A percentile compares a stretch with the other conserved stretches of the same genome.
Evolutionary conservation across 1,140 invertebrate genomes (phyloP).

Genomic region (Drosophila simulans): DNA sequence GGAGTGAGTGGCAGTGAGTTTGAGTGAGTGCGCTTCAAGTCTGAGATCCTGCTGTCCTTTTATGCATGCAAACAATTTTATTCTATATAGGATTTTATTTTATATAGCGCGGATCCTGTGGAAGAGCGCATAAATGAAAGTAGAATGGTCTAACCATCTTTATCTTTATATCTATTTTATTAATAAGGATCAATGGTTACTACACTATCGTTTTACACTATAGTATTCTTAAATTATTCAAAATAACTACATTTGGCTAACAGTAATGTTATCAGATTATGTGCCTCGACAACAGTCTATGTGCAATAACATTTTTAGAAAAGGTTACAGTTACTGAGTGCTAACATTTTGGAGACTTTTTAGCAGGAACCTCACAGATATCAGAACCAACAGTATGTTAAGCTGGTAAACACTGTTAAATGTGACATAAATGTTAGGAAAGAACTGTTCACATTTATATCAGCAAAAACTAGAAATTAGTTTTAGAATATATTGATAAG

Average conservation of each 20-base stretch:
- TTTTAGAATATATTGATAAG: background rate
- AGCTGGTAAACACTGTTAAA: background rate
- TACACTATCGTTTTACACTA: no score
- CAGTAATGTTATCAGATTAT: background rate
- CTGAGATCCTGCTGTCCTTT: constrained; percentile 15
- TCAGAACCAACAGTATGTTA: background rate
- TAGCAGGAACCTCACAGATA: background rate
- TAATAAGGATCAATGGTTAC: no score
- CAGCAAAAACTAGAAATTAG: background rate
- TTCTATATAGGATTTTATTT: constrained; percentile 9
- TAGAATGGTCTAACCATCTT: background rate
- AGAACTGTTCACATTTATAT: no score
- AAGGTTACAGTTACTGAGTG: background rate
- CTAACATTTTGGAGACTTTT: constrained; percentile 45
- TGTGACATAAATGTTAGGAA: background rate
- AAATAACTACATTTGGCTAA: no score
- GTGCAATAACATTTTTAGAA: no score
- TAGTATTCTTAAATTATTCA: no score
- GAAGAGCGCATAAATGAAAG: background rate
- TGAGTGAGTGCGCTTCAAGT: background rate
- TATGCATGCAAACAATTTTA: constrained; percentile 25
- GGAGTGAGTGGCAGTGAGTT: constrained; percentile 20
- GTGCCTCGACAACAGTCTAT: background rate
- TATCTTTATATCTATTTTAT: background rate
- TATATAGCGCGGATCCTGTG: background rate